phyloP scores from a whole-genome alignment of 1,140 invertebrate species.

The Dendrolimus kikuchii region DNA sequence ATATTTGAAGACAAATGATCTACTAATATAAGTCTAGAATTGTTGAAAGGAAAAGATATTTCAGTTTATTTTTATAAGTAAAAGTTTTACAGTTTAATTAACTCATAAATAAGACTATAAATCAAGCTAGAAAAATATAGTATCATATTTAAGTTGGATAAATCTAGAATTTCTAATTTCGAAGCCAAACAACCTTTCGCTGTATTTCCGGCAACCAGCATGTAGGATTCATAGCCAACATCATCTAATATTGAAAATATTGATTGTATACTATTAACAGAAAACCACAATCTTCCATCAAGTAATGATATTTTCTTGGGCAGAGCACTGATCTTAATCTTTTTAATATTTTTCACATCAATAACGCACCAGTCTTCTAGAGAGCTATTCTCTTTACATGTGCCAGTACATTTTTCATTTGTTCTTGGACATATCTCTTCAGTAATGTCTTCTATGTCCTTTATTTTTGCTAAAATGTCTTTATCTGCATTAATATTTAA shows the following conservation, averaged over 20 bases:
- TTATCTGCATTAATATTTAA: conserved; percentile 74
- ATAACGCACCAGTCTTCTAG: conserved; percentile 21
- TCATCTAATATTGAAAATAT: conserved; percentile 20
- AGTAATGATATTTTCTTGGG: conserved; percentile 16
- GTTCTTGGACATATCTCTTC: conserved; percentile 19
- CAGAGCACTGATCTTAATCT: background rate
- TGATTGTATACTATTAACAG: conserved; percentile 10
- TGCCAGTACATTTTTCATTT: conserved; percentile 12
- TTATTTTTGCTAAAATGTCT: conserved; percentile 55
- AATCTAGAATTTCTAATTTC: too few relatives aligned
- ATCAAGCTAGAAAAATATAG: too few relatives aligned
- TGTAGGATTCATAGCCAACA: conserved; percentile 19
- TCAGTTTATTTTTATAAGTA: too few relatives aligned
- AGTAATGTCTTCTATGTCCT: conserved; percentile 72
- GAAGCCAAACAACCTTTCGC: conserved; percentile 9
- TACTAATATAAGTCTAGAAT: too few relatives aligned
- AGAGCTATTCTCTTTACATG: conserved; percentile 11
- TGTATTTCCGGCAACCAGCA: conserved; percentile 22
- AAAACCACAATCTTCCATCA: conserved; percentile 18
- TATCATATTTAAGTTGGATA: too few relatives aligned
- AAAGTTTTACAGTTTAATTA: too few relatives aligned
- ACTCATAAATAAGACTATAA: too few relatives aligned
- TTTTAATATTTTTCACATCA: conserved; percentile 4
- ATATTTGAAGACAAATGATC: too few relatives aligned
- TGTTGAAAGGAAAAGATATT: too few relatives aligned